Evolutionary conservation across 2,113 vertebrate genomes (phyloP).

Genomic region (Ameiurus melas): DNA sequence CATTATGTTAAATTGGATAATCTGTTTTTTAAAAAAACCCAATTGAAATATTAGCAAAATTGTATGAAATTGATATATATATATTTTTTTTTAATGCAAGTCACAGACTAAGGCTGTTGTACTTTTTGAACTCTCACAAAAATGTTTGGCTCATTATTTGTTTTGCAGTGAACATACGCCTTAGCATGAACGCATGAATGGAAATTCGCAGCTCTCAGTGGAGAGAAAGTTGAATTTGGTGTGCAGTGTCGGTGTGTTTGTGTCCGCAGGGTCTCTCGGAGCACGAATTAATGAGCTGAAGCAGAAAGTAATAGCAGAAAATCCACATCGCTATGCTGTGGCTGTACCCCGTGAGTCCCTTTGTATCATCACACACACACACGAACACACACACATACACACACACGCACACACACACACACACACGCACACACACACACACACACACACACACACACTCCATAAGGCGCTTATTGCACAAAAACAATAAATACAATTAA

Average conservation of each 20-base stretch:
- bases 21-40: no score
- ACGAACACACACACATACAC: neutral
- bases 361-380: neutral
- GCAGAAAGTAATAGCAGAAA: conserved; percentile 90
- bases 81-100: neutral
- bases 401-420: neutral
- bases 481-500: neutral
- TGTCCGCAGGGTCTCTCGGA: conserved; percentile 83
- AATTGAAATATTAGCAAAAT: no score
- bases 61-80: no score
- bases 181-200: neutral
- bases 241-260: neutral
- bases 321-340: conserved; percentile 89
- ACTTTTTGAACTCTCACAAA: neutral
- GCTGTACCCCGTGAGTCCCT: conserved; percentile 89
- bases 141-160: neutral
- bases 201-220: neutral
- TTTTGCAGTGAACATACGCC: neutral
- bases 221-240: neutral
- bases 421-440: neutral
- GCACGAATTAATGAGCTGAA: conserved; percentile 90
- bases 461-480: no score
- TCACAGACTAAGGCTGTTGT: neutral
- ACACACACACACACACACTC: neutral
- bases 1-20: no score